These are phyloP conservation scores for Pygocentrus nattereri DNA, from an alignment of 2,797 vertebrate species.

Conservation along the genomic window DNA sequence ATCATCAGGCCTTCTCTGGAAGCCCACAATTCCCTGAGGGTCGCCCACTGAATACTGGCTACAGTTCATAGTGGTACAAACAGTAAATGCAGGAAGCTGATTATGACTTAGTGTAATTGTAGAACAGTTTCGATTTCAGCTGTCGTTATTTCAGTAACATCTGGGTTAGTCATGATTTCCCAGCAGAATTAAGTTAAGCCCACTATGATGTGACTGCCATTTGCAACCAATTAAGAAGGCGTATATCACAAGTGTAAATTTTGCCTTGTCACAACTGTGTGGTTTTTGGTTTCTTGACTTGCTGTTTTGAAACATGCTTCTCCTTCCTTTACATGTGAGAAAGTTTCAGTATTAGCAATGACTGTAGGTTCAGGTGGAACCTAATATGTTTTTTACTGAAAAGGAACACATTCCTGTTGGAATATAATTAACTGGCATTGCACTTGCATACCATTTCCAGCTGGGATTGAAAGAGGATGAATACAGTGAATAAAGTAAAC, in stretches of 20 bases:
- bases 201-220: not conserved
- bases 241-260: not conserved
- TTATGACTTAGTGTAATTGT: not conserved
- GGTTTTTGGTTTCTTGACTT: not conserved
- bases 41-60: not conserved
- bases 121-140: not conserved
- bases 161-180: constrained; percentile 12
- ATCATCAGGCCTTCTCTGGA: too few species aligned
- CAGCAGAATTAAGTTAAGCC: not conserved
- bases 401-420: too few species aligned
- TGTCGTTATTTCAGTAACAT: not conserved
- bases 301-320: not conserved
- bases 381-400: too few species aligned
- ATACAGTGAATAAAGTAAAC: too few species aligned
- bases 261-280: not conserved
- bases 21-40: too few species aligned
- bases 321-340: too few species aligned
- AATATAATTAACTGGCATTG: too few species aligned
- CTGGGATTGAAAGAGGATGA: too few species aligned
- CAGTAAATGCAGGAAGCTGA: not conserved
- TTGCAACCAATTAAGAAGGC: not conserved
- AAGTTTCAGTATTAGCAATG: not conserved
- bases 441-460: too few species aligned
- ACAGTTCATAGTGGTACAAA: not conserved
- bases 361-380: too few species aligned